Evolutionary conservation across 2,888 invertebrate genomes (phyloP).

Genomic region (Chloromyia formosa): DNA sequence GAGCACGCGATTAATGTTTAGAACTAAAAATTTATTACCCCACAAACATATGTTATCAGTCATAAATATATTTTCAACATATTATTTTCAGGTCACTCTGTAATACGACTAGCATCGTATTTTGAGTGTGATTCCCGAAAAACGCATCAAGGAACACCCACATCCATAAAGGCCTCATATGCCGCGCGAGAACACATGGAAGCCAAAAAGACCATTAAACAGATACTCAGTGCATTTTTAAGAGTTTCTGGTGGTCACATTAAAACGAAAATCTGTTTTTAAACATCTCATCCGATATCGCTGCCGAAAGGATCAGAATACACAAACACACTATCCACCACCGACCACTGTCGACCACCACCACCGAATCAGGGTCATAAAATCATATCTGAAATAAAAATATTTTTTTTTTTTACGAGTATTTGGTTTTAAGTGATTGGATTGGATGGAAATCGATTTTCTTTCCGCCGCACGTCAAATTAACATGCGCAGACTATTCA

Average conservation of each 20-base stretch:
- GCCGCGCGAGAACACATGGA: not conserved
- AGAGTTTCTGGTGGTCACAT: constrained; percentile 14
- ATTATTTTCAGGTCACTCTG: not conserved
- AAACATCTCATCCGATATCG: too few species aligned
- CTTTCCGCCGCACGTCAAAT: too few species aligned
- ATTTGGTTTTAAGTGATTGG: too few species aligned
- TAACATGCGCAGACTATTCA: too few species aligned
- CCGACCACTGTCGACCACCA: too few species aligned
- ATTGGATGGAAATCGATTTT: too few species aligned
- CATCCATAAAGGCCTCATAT: not conserved
- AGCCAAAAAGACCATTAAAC: not conserved
- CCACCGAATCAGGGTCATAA: too few species aligned
- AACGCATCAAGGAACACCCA: not conserved
- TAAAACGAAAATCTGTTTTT: not conserved
- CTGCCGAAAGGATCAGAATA: too few species aligned
- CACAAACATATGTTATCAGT: constrained; percentile 3
- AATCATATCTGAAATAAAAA: too few species aligned
- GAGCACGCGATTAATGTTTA: not conserved
- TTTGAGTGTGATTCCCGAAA: not conserved
- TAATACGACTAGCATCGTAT: not conserved
- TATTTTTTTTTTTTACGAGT: too few species aligned
- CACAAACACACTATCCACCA: too few species aligned
- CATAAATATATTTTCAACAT: not conserved
- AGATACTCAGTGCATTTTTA: not conserved
- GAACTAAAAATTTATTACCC: not conserved